Evolutionary conservation across 1,140 invertebrate species (phyloP).

Genomic region (Drosophila repletoides): DNA sequence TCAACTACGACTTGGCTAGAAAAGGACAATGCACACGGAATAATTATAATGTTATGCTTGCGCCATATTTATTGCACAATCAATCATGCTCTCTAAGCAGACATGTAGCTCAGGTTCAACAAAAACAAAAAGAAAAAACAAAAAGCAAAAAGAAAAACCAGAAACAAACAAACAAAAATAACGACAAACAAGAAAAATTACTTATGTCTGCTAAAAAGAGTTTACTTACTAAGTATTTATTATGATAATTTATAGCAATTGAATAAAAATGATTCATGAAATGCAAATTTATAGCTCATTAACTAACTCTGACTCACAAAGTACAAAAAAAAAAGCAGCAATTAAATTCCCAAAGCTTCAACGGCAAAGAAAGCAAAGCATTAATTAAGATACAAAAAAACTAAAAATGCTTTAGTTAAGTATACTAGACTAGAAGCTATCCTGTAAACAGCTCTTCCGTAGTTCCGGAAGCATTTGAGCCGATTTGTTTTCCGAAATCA

Average conservation of each 20-base stretch:
- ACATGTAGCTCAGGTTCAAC: constrained; percentile 68
- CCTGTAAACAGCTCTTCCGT: no score
- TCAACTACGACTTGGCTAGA: constrained; percentile 50
- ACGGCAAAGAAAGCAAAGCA: not conserved
- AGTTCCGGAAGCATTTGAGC: no score
- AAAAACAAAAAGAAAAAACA: constrained; percentile 35
- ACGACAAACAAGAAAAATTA: constrained; percentile 23
- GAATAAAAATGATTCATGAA: constrained; percentile 78
- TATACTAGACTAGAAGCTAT: no score
- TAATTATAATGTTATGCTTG: constrained; percentile 46
- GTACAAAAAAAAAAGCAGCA: no score
- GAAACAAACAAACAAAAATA: constrained; percentile 10
- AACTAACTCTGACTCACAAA: not conserved
- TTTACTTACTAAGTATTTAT: constrained; percentile 75
- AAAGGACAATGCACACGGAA: constrained; percentile 71
- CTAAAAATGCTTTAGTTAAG: no score
- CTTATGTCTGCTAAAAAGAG: constrained; percentile 68
- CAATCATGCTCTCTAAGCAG: constrained; percentile 53
- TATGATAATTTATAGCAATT: constrained; percentile 74
- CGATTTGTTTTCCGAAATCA: no score
- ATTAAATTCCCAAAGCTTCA: no score
- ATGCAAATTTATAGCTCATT: constrained; percentile 28
- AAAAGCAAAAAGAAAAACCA: constrained; percentile 1
- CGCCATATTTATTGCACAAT: constrained; percentile 77
- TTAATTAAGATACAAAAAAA: constrained; percentile 48